Evolutionary conservation across 2,888 invertebrate species (phyloP).

Genomic region (Habrosyne pyritoides): DNA sequence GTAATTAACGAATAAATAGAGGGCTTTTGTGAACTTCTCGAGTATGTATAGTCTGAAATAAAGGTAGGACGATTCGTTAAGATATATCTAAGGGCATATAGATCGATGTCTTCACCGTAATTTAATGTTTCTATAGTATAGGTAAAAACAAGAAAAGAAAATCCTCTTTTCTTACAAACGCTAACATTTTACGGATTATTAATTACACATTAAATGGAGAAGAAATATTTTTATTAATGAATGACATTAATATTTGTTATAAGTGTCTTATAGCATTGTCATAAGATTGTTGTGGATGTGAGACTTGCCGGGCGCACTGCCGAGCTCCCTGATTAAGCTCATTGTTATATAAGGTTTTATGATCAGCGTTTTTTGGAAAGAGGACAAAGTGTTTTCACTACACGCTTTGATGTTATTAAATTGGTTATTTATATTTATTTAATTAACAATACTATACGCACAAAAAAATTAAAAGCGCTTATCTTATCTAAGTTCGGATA

Average conservation of each 20-base stretch:
- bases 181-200: slow-evolving; percentile 14
- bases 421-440: slow-evolving; percentile 10
- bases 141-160: slow-evolving; percentile 20
- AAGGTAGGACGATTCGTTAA: slow-evolving; percentile 56
- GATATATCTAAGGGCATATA: slow-evolving; percentile 68
- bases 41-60: slow-evolving; percentile 63
- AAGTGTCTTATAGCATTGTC: not conserved
- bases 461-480: slow-evolving; percentile 22
- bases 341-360: not conserved
- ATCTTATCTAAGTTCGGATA: not conserved
- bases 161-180: slow-evolving; percentile 40
- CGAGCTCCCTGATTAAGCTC: not conserved
- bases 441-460: slow-evolving; percentile 36
- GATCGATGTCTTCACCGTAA: slow-evolving; percentile 78
- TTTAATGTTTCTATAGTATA: slow-evolving; percentile 76
- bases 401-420: slow-evolving; percentile 38
- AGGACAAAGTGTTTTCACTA: slow-evolving; percentile 24
- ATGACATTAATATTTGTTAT: not conserved
- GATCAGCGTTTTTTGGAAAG: not conserved
- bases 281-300: not conserved
- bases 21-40: slow-evolving; percentile 63
- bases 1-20: slow-evolving; percentile 35
- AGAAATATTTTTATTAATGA: not conserved
- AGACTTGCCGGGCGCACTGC: not conserved
- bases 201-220: not conserved